Base-by-base conservation (phyloP, 37 sponge, comb jelly and placozoan species). In the Amphimedon queenslandica region DNA sequence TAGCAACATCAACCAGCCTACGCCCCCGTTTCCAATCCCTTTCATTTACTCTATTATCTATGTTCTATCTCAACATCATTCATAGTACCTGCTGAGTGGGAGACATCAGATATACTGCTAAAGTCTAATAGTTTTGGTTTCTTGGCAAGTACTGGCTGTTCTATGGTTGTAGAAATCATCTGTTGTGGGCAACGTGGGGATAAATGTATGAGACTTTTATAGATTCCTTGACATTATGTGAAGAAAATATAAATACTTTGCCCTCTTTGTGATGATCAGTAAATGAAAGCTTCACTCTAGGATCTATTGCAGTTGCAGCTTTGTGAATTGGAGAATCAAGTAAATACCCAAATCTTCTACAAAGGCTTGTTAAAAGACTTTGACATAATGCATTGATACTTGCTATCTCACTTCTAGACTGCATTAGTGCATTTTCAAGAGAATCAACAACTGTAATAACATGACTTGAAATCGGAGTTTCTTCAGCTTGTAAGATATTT, bases 281-380 rank as follows among this genome's bases (percentile, higher is more conserved):
- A n/a, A 25, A 60, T 5, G 61, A 60, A n/a, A 60, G 28, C 61
- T 60, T 60, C 5, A 60, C 21, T 60, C 27, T n/a, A 25, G 61
- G 61, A n/a, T 60, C 61, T n/a, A 60, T 13, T 60, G 61, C 61
- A n/a, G 61, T 60, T n/a, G 61, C 61, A 25, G 61, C 61, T 60
- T 25, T 6, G 28, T 25, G 28, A 60, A 60, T 5, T 6, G 23
- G 5, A 11, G 61, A 60, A 11, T 60, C 27, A n/a, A 60, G 21
- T 25, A 60, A n/a, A 25, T n/a, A 60, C n/a, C 27, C 8, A 60
- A 60, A 60, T n/a, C 61, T 13, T 60, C 27, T n/a, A 13, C 28
- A 6, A 60, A 60, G 61, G 61, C 61, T 60, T 25, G 61, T 60
- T 25, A 60, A 60, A n/a, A 60, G 61, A n/a, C 27, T 5, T n/a